phyloP scores from a whole-genome alignment of 2,113 vertebrate species.

The Forbesichthys agassizii region DNA sequence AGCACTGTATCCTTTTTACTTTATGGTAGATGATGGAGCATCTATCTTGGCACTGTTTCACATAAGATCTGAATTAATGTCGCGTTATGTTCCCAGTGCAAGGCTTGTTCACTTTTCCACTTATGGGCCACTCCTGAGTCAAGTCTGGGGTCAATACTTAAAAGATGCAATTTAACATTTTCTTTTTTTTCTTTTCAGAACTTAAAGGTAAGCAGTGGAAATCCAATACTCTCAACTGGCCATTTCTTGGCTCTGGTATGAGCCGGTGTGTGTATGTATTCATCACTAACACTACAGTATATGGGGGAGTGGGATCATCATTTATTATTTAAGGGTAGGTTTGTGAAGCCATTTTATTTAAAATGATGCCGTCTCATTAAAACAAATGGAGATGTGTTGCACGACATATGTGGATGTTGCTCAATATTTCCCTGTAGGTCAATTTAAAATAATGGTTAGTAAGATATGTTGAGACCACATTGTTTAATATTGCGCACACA shows the following conservation, averaged over 20 bases:
- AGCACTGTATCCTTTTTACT: constrained; percentile 13
- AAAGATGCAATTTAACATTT: constrained; percentile 57
- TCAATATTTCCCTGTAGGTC: constrained; percentile 66
- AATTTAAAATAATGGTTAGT: constrained; percentile 60
- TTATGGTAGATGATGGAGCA: constrained; percentile 13
- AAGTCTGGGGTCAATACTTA: constrained; percentile 35
- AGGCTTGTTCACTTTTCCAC: constrained; percentile 45
- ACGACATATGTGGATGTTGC: constrained; percentile 38
- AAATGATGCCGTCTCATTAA: constrained; percentile 61
- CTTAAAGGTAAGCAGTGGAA: constrained; percentile 48
- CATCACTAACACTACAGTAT: constrained; percentile 38
- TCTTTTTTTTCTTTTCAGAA: constrained; percentile 2
- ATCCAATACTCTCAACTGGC: constrained; percentile 64
- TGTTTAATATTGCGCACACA: not conserved
- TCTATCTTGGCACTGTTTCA: constrained; percentile 38
- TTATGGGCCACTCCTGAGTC: constrained; percentile 48
- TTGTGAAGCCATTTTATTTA: constrained; percentile 54
- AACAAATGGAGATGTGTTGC: constrained; percentile 57
- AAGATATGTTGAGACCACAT: constrained; percentile 15
- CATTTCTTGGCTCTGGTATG: constrained; percentile 38
- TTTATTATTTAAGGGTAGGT: constrained; percentile 62
- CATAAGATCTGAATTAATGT: constrained; percentile 51
- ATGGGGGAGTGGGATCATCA: constrained; percentile 55
- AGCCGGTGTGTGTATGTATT: constrained; percentile 37
- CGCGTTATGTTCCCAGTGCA: constrained; percentile 35